These are phyloP conservation scores for Malurus melanocephalus DNA, from an alignment of 2,113 vertebrate species.

Conservation along the genomic window DNA sequence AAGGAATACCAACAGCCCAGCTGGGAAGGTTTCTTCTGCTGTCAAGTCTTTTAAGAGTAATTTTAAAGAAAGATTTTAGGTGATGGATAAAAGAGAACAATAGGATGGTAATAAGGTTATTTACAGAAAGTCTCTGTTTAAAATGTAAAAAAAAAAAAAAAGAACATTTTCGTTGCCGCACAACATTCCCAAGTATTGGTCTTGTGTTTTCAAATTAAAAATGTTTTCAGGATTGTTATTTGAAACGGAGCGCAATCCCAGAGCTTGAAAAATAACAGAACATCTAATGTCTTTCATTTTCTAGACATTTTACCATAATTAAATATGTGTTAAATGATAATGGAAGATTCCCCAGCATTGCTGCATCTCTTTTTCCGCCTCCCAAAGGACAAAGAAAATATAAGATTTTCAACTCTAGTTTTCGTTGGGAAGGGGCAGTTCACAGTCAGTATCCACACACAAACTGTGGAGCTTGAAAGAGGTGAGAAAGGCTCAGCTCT, in stretches of 20 bases:
- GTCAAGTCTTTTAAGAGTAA: neutral
- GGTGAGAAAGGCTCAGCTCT: neutral
- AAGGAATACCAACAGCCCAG: neutral
- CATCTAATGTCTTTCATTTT: neutral
- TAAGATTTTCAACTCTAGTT: fast-evolving
- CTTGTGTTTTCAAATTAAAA: neutral
- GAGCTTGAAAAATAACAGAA: neutral
- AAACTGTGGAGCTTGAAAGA: fast-evolving
- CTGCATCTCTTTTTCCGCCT: neutral
- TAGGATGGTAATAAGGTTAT: neutral
- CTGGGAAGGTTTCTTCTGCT: neutral
- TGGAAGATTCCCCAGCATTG: neutral
- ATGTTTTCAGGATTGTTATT: neutral
- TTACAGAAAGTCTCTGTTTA: neutral
- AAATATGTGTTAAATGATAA: neutral
- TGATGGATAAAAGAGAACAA: neutral
- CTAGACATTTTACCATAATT: neutral
- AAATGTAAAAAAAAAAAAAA: neutral
- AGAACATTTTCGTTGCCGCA: neutral
- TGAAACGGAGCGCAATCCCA: neutral
- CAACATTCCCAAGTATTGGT: neutral
- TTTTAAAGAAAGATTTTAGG: neutral
- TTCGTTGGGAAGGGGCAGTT: neutral
- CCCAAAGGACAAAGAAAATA: neutral
- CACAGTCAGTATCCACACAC: fast-evolving